These are phyloP conservation scores for Pseudopleuronectes americanus DNA, from an alignment of 2,797 vertebrate genomes.

Conservation along the genomic window DNA sequence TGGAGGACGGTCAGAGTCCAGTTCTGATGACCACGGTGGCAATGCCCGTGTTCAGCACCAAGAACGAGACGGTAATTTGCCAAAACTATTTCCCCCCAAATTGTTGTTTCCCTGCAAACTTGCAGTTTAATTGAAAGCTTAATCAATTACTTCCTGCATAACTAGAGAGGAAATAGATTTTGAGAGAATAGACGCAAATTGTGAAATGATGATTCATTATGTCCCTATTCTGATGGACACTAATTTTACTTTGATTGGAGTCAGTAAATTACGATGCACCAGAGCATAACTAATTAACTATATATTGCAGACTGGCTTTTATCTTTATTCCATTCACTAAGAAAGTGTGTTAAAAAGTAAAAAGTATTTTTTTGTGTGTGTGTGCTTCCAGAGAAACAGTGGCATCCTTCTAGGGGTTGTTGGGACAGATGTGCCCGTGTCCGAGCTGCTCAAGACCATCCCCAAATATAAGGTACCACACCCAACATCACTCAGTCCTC, in stretches of 20 bases:
- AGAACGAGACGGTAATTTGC: constrained; percentile 96
- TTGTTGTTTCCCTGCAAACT: constrained; percentile 10
- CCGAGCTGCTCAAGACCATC: constrained; percentile 96
- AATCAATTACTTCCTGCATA: constrained; percentile 22
- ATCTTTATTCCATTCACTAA: constrained; percentile 1
- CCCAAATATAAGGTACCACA: constrained; percentile 92
- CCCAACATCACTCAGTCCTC: neutral
- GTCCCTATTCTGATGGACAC: constrained; percentile 22
- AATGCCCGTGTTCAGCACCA: constrained; percentile 99
- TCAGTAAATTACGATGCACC: constrained; percentile 42
- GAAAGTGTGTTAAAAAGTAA: constrained; percentile 17
- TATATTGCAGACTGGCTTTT: neutral
- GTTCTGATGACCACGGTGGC: constrained; percentile 98
- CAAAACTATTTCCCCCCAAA: constrained; percentile 2
- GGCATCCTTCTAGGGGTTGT: constrained; percentile 98
- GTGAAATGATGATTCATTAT: constrained; percentile 36
- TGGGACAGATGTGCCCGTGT: constrained; percentile 97
- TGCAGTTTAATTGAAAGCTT: constrained; percentile 35
- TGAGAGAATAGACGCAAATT: constrained; percentile 35
- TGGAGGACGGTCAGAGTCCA: constrained; percentile 90
- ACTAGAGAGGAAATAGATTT: constrained; percentile 27
- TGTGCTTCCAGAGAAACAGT: constrained; percentile 88
- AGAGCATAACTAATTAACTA: constrained; percentile 40
- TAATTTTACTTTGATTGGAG: constrained; percentile 57
- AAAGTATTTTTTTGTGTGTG: constrained; percentile 23